Base-by-base conservation (phyloP, 2,888 invertebrate species). In the Epirrhoe alternata region DNA sequence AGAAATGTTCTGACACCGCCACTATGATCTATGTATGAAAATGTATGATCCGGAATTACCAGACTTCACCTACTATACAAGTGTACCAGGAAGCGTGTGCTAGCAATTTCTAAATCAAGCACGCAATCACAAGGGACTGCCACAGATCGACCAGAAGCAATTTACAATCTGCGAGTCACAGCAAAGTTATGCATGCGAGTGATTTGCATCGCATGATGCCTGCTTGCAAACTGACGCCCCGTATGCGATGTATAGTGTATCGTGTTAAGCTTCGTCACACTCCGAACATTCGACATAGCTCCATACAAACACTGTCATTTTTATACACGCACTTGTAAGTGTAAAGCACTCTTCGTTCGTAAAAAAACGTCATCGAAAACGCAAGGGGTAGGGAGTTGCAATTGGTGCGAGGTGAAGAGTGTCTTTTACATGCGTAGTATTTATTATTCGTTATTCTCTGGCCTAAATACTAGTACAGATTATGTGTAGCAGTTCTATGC, bases 161-260 rank as follows among this genome's bases (percentile, higher is more conserved):
- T 85, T 82, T 83, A 83, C 85, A 82, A 82, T 84, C 80, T 84
- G 75, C 69, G 75, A 77, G 74, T 75, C 78, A 73, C 74, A 74
- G 75, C 72, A 72, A 68, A 75, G 76, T 76, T 77, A 77, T 78
- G 77, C 80, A 79, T 80, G 79, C 77, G 77, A 79, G 78, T 79
- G 80, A 84, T 83, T 84, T 84, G 84, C 81, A 81, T 84, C 76
- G 63, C 74, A 76, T 75, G 77, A 72, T 73, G 76, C 77, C 73
- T 80, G 75, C 75, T 79, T 75, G 73, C 68, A 71, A 68, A 69
- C 70, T 67, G 69, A 61, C 64, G 59, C 61, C 42, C 49, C 14
- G 45, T 31, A 3, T 7, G 31, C 47, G 47, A 31, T 57, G 35
- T 47, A 51, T 35, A 31, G 30, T 42, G 49, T 54, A 7, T 31